Conservation (phyloP, 2,113 vertebrate genomes). For the Corythoichthys haematopterus region DNA sequence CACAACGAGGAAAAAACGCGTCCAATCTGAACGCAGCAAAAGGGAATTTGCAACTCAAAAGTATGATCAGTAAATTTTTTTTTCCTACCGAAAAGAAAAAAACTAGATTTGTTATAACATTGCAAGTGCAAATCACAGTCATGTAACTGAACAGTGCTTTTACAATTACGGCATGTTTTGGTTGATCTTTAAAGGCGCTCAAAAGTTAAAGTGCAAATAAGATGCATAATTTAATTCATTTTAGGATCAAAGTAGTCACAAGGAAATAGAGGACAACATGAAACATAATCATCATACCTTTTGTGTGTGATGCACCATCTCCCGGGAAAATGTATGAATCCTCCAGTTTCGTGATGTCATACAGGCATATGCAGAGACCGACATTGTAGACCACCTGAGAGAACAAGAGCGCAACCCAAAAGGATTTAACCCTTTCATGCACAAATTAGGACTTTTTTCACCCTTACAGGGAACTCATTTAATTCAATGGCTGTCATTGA, state of each 20-base stretch:
- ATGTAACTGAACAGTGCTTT: not conserved
- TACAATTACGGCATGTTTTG: not conserved
- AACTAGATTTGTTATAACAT: too few species aligned
- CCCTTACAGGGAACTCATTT: too few species aligned
- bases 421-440: not conserved
- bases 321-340: conserved; percentile 96
- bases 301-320: conserved; percentile 92
- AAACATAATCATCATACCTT: conserved; percentile 70
- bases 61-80: too few species aligned
- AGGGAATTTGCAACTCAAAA: too few species aligned
- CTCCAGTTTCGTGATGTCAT: conserved; percentile 91
- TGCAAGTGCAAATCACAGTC: too few species aligned
- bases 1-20: too few species aligned
- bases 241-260: not conserved
- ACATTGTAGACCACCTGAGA: conserved; percentile 89
- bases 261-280: not conserved
- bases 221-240: not conserved
- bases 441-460: too few species aligned
- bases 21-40: too few species aligned
- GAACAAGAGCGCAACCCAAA: not conserved
- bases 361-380: conserved; percentile 91
- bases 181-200: not conserved
- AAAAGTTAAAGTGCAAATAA: not conserved
- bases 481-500: too few species aligned
- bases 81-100: too few species aligned